Conservation (phyloP, 2,888 invertebrate species). For the Ormyrus rosae region DNA sequence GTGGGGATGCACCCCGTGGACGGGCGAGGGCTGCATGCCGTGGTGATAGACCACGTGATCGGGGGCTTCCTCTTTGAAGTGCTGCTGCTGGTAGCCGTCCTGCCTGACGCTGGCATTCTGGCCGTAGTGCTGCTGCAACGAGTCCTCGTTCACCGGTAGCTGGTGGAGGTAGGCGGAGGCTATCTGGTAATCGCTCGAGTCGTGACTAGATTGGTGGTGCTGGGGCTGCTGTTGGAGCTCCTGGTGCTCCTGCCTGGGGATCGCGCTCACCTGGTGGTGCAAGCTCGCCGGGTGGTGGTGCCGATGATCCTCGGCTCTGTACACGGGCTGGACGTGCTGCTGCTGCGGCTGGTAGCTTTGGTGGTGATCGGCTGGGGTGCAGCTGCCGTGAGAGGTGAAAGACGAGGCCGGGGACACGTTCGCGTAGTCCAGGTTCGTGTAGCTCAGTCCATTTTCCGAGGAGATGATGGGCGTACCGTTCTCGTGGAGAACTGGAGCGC, state of each 20-base stretch:
- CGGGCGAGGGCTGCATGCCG: constrained; percentile 63
- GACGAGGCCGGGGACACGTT: constrained; percentile 73
- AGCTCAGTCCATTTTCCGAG: constrained; percentile 91
- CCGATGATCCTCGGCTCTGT: constrained; percentile 69
- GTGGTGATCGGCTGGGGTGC: constrained; percentile 63
- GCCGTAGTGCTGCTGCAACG: constrained; percentile 69
- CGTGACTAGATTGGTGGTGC: constrained; percentile 72
- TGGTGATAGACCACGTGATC: constrained; percentile 67
- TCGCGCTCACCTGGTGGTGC: constrained; percentile 65
- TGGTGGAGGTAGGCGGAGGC: constrained; percentile 68
- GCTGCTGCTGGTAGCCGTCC: constrained; percentile 79
- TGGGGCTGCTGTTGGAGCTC: constrained; percentile 67
- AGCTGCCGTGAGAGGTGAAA: constrained; percentile 58
- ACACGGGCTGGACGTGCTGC: constrained; percentile 59
- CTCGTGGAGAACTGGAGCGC: constrained; percentile 72
- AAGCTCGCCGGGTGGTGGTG: constrained; percentile 73
- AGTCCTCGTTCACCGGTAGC: constrained; percentile 61
- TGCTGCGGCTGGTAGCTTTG: constrained; percentile 73
- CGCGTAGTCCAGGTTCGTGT: constrained; percentile 91
- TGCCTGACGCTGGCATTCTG: constrained; percentile 67
- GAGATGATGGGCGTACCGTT: constrained; percentile 84
- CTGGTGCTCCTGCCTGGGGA: constrained; percentile 60
- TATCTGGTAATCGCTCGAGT: constrained; percentile 77
- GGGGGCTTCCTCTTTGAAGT: constrained; percentile 81
- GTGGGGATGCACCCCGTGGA: constrained; percentile 60